phyloP scores from a whole-genome alignment of 1,140 invertebrate species.

The Lepidurus arcticus region DNA sequence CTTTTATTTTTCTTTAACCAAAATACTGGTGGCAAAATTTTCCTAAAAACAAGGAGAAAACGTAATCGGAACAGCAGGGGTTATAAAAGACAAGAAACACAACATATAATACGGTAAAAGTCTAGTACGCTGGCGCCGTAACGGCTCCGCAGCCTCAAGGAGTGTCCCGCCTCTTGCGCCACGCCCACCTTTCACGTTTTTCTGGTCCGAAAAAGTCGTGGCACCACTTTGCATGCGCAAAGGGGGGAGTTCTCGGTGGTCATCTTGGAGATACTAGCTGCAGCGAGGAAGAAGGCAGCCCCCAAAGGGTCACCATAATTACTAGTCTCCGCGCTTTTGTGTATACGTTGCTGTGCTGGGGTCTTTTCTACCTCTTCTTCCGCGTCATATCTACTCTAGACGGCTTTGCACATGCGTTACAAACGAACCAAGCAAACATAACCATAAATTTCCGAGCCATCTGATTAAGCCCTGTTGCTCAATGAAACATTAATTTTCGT shows the following conservation, averaged over 20 bases:
- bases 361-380: not conserved
- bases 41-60: not conserved
- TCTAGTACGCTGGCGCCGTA: constrained; percentile 20
- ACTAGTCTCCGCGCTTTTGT: not conserved
- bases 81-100: not conserved
- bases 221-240: constrained; percentile 17
- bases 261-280: constrained; percentile 8
- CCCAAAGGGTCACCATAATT: constrained; percentile 18
- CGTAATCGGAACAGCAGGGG: not conserved
- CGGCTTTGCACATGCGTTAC: constrained; percentile 5
- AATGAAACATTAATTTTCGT: constrained; percentile 20
- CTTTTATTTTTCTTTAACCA: not conserved
- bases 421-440: constrained; percentile 10
- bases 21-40: not conserved
- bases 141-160: constrained; percentile 16
- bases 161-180: constrained; percentile 12
- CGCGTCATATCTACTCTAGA: not conserved
- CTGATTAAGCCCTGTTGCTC: constrained; percentile 3
- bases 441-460: not conserved
- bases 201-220: not conserved
- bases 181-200: not conserved
- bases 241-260: not conserved
- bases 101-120: not conserved
- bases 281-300: not conserved
- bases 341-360: constrained; percentile 20